Conservation (phyloP, 2,797 vertebrate species). For the Phyllotis vaccarum region DNA sequence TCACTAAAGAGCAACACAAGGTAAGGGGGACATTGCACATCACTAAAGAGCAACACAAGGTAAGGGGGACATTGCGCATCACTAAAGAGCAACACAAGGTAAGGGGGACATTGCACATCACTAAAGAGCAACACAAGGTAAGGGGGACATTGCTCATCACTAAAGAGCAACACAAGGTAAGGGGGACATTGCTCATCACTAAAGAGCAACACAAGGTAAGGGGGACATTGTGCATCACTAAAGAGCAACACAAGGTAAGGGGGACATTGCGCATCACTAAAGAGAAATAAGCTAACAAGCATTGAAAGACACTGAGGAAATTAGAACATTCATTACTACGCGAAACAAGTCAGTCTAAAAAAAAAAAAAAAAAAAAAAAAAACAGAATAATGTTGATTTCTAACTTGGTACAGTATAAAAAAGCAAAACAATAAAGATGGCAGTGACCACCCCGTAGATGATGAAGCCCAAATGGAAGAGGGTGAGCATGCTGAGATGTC, state of each 20-base stretch:
- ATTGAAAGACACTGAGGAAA: background rate
- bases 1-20: background rate
- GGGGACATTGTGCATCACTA: background rate
- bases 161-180: background rate
- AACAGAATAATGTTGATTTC: background rate
- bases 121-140: background rate
- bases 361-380: no score
- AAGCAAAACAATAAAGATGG: background rate
- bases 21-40: background rate
- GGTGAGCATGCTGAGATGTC: background rate
- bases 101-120: background rate
- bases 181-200: background rate
- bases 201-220: background rate
- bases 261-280: background rate
- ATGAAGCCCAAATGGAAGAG: background rate
- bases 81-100: background rate
- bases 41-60: background rate
- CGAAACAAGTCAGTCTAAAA: background rate
- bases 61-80: background rate
- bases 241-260: background rate
- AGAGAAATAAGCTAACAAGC: background rate
- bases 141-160: background rate
- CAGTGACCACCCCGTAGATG: background rate
- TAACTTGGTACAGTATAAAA: background rate
- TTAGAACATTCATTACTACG: background rate